Percentiles rank a stretch among this genome's conserved stretches.
Evolutionary conservation across 2,113 vertebrate species (phyloP).

Genomic region (Alosa alosa): DNA sequence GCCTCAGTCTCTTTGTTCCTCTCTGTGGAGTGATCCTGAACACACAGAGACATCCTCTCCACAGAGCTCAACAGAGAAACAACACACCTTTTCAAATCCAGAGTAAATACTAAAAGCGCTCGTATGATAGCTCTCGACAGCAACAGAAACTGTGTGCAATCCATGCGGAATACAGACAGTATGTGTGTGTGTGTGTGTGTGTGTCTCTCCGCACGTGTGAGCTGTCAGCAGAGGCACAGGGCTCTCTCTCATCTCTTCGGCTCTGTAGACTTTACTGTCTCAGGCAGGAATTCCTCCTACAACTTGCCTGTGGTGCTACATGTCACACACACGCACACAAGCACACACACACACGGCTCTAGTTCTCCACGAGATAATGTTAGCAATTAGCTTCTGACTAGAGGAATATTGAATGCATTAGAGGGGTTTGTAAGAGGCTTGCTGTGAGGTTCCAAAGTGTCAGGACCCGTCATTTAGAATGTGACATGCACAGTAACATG

Average conservation of each 20-base stretch:
- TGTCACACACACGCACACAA: not conserved
- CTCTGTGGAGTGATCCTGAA: not conserved
- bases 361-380: not conserved
- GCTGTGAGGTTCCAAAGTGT: too few relatives aligned
- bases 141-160: not conserved
- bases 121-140: not conserved
- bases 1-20: not conserved
- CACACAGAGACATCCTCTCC: not conserved
- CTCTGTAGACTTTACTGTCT: not conserved
- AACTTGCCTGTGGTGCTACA: constrained; percentile 1
- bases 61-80: not conserved
- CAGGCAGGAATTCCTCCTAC: not conserved
- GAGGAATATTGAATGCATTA: not conserved
- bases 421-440: not conserved
- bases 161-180: not conserved
- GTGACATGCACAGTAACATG: not conserved
- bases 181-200: not conserved
- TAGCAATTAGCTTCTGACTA: not conserved
- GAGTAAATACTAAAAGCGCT: not conserved
- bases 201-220: not conserved
- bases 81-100: not conserved
- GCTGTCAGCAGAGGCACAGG: not conserved
- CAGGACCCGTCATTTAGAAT: not conserved
- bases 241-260: not conserved
- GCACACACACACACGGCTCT: not conserved